Conservation (phyloP, 2,888 invertebrate species). For the Meiosimyza decipiens region DNA sequence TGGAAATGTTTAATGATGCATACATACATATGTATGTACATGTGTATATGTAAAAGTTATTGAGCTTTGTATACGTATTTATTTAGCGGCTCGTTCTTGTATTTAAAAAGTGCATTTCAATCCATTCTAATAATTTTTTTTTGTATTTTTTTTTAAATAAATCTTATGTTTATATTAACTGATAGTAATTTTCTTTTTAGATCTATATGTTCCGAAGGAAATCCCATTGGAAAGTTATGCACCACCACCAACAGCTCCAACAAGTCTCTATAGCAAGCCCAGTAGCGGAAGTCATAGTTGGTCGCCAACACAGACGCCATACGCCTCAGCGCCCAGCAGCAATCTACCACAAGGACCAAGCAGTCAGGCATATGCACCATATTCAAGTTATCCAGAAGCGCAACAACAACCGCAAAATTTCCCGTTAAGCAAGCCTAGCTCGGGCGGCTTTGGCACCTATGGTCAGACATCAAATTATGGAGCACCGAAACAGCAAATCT, state of each 20-base stretch:
- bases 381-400: neutral
- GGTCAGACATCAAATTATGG: slow-evolving; percentile 30
- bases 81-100: too few relatives aligned
- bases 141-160: too few relatives aligned
- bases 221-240: slow-evolving; percentile 64
- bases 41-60: too few relatives aligned
- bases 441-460: slow-evolving; percentile 30
- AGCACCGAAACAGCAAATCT: slow-evolving; percentile 49
- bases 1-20: too few relatives aligned
- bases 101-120: too few relatives aligned
- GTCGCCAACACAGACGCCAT: neutral
- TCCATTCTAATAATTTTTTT: too few relatives aligned
- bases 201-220: slow-evolving; percentile 64
- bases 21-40: too few relatives aligned
- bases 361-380: neutral
- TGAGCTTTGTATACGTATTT: too few relatives aligned
- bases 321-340: neutral
- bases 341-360: neutral
- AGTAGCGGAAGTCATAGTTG: neutral
- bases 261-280: slow-evolving; percentile 21
- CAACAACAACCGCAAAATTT: slow-evolving; percentile 14
- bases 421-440: slow-evolving; percentile 33
- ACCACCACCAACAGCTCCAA: slow-evolving; percentile 54
- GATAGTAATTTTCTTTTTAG: slow-evolving; percentile 46
- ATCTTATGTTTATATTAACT: neutral